Percentiles rank a stretch among this genome's conserved stretches.
phyloP scores from a whole-genome alignment of 2,113 vertebrate species.

The Verasper variegatus region DNA sequence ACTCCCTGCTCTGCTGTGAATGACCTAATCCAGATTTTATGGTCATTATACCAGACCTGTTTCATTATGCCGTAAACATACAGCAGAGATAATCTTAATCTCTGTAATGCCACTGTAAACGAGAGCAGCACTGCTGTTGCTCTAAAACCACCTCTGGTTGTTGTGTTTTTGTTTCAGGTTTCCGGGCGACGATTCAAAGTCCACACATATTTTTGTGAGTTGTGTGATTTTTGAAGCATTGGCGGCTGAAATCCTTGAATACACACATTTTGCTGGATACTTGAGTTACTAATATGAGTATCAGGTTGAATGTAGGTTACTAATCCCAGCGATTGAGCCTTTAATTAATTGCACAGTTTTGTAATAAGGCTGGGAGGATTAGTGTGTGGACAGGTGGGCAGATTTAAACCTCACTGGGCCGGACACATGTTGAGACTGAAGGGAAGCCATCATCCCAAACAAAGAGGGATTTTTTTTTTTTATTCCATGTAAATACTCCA shows the following conservation, averaged over 20 bases:
- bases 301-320: conserved; percentile 73
- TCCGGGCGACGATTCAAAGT: background rate
- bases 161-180: conserved; percentile 2
- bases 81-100: conserved; percentile 80
- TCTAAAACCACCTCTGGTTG: conserved; percentile 15
- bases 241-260: conserved; percentile 9
- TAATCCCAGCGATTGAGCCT: conserved; percentile 74
- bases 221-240: conserved; percentile 3
- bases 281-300: conserved; percentile 48
- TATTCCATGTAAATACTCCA: conserved; percentile 59
- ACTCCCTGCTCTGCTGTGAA: conserved; percentile 69
- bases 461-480: conserved; percentile 71
- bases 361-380: conserved; percentile 76
- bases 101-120: conserved; percentile 73
- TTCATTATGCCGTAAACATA: conserved; percentile 79
- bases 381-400: conserved; percentile 78
- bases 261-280: background rate
- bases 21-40: conserved; percentile 84
- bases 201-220: background rate
- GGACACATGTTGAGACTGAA: conserved; percentile 78
- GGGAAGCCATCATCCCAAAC: conserved; percentile 68
- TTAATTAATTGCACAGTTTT: conserved; percentile 81
- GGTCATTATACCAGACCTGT: conserved; percentile 76
- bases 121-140: conserved; percentile 47
- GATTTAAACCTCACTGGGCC: conserved; percentile 73